phyloP scores from a whole-genome alignment of 35 echinoderm and acorn worm species.

The Apostichopus californicus region DNA sequence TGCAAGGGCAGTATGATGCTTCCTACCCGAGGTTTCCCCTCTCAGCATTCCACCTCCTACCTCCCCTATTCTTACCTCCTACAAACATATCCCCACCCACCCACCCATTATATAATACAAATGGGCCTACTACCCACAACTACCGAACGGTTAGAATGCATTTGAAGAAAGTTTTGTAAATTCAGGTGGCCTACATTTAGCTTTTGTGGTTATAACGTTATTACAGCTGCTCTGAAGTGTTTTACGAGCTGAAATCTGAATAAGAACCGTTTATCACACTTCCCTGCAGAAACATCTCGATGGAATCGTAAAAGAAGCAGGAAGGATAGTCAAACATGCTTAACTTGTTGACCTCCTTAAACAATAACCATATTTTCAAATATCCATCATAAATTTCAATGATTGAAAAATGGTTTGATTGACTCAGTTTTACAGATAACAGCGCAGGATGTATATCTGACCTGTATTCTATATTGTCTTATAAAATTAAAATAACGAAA shows the following conservation, averaged over 20 bases:
- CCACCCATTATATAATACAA: too few relatives aligned
- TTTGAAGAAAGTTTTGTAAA: too few relatives aligned
- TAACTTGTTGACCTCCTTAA: neutral
- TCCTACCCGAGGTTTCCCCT: too few relatives aligned
- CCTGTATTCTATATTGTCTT: too few relatives aligned
- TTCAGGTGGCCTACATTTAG: neutral
- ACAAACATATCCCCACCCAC: too few relatives aligned
- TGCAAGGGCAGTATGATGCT: too few relatives aligned
- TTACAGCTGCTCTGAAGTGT: neutral
- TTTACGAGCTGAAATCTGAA: slow-evolving; percentile 9
- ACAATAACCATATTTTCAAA: slow-evolving; percentile 3
- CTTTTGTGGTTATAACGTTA: neutral
- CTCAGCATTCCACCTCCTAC: too few relatives aligned
- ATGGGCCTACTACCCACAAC: too few relatives aligned
- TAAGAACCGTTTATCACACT: neutral
- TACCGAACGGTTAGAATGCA: too few relatives aligned
- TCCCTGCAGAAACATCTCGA: neutral
- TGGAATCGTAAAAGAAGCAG: neutral
- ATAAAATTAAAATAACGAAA: too few relatives aligned
- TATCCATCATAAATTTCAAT: neutral
- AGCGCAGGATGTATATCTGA: too few relatives aligned
- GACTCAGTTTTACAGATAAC: neutral
- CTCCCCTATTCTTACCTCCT: too few relatives aligned
- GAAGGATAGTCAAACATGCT: slow-evolving; percentile 5
- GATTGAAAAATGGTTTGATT: neutral